Conservation (phyloP, 2,797 vertebrate species). For the Monodelphis domestica region DNA sequence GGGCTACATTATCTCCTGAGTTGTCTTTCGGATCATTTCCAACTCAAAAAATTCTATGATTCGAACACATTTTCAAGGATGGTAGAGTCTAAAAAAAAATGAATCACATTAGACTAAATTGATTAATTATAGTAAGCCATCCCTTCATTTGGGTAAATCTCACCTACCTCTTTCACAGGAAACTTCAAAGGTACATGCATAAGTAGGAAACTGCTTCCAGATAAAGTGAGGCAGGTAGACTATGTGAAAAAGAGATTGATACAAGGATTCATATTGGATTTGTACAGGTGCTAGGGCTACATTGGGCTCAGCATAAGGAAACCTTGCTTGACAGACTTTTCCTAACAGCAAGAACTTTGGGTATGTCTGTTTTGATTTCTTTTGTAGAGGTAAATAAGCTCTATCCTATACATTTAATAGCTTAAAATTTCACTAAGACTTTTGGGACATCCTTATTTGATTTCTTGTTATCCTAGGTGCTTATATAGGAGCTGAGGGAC, state of each 20-base stretch:
- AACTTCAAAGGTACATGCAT: neutral
- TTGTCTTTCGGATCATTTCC: neutral
- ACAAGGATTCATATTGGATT: neutral
- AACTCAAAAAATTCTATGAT: neutral
- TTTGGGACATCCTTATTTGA: neutral
- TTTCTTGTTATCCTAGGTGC: neutral
- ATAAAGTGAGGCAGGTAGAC: neutral
- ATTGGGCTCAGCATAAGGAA: neutral
- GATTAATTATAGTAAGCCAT: neutral
- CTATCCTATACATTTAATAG: neutral
- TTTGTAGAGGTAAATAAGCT: neutral
- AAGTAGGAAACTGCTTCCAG: neutral
- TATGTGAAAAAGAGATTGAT: neutral
- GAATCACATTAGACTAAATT: neutral
- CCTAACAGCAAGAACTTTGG: neutral
- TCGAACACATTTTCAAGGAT: neutral
- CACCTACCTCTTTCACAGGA: neutral
- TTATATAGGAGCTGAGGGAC: neutral
- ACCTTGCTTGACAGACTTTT: neutral
- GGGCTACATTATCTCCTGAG: neutral
- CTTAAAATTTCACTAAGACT: neutral
- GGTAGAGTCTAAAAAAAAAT: neutral
- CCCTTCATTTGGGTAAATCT: neutral
- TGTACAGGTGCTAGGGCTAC: neutral
- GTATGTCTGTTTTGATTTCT: neutral